phyloP scores from a whole-genome alignment of 2,888 invertebrate species.

The Zeuzera pyrina region DNA sequence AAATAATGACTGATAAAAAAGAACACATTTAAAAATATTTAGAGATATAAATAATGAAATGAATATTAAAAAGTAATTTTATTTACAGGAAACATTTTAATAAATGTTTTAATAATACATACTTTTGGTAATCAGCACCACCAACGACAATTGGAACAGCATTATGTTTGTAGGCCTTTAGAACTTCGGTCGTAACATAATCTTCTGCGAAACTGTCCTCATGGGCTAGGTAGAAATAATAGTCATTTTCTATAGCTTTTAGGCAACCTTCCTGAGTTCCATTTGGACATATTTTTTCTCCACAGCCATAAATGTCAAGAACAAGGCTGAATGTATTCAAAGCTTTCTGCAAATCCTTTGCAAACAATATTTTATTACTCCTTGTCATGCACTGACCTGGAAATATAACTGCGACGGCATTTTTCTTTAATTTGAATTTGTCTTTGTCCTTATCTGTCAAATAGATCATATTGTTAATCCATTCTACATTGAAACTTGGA shows the following conservation, averaged over 20 bases:
- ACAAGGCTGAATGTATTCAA: conserved; percentile 34
- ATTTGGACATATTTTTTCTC: conserved; percentile 25
- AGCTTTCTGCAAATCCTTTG: conserved; percentile 43
- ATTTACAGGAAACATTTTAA: too few relatives aligned
- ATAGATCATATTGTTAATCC: conserved; percentile 19
- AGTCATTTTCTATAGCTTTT: conserved; percentile 30
- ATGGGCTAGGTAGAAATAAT: conserved; percentile 47
- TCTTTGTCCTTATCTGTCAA: conserved; percentile 12
- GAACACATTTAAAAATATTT: too few relatives aligned
- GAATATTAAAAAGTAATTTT: too few relatives aligned
- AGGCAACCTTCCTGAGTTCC: conserved; percentile 22
- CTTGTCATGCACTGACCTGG: conserved; percentile 25
- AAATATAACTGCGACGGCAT: conserved; percentile 23
- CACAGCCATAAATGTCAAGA: conserved; percentile 66
- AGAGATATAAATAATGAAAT: too few relatives aligned
- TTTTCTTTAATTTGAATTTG: conserved; percentile 21
- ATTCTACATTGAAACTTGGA: conserved; percentile 28
- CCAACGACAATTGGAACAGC: conserved; percentile 78
- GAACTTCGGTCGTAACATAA: conserved; percentile 45
- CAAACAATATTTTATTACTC: conserved; percentile 18
- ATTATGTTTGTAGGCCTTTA: conserved; percentile 65
- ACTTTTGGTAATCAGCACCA: conserved; percentile 73
- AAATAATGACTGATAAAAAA: too few relatives aligned
- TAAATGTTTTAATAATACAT: too few relatives aligned
- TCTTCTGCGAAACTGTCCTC: conserved; percentile 39